phyloP scores from a whole-genome alignment of 2,113 vertebrate species.

The Serinus canaria region DNA sequence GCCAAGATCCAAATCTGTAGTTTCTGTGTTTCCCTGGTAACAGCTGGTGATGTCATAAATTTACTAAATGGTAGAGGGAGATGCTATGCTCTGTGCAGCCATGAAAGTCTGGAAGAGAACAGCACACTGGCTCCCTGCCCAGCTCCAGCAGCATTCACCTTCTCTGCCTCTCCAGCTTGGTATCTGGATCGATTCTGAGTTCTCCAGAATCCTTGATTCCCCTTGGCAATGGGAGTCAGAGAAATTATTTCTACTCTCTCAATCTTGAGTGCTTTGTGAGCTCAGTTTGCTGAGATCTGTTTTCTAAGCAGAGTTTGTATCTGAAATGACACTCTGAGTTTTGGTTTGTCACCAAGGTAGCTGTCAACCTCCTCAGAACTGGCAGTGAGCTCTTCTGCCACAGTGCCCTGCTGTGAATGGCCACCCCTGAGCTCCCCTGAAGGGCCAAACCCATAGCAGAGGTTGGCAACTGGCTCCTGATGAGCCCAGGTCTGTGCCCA shows the following conservation, averaged over 20 bases:
- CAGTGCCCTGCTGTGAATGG: neutral
- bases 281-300: neutral
- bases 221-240: neutral
- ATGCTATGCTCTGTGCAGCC: neutral
- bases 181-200: neutral
- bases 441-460: neutral
- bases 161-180: neutral
- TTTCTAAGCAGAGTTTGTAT: neutral
- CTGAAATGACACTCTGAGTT: neutral
- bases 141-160: neutral
- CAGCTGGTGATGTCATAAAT: constrained; percentile 6
- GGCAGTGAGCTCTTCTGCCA: neutral
- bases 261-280: neutral
- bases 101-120: neutral
- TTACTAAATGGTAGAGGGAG: constrained; percentile 12
- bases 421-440: neutral
- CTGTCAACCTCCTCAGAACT: neutral
- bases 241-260: neutral
- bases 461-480: neutral
- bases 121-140: neutral
- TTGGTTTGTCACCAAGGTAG: neutral
- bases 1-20: constrained; percentile 14
- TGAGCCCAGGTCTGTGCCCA: neutral
- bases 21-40: constrained; percentile 52
- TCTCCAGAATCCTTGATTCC: neutral